phyloP scores from a whole-genome alignment of 2,888 invertebrate genomes.

The Argyresthia goedartella region DNA sequence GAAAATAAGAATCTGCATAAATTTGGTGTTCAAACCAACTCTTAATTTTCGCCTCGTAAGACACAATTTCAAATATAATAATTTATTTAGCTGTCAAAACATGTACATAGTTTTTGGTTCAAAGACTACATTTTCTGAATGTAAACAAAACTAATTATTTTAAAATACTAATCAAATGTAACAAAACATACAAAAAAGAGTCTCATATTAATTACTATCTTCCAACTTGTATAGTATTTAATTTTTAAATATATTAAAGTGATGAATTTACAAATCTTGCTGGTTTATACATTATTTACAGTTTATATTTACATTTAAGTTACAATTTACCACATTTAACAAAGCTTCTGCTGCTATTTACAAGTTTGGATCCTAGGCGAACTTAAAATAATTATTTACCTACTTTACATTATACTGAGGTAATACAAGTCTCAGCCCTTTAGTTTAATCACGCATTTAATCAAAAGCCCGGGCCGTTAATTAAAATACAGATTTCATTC shows the following conservation, averaged over 20 bases:
- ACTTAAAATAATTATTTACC: not conserved
- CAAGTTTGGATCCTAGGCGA: slow-evolving; percentile 1
- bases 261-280: slow-evolving; percentile 40
- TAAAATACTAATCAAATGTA: slow-evolving; percentile 28
- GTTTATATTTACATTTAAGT: slow-evolving; percentile 16
- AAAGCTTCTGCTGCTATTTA: slow-evolving; percentile 4
- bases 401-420: not conserved
- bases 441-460: no score
- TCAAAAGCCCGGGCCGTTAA: no score
- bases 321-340: slow-evolving; percentile 8
- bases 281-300: slow-evolving; percentile 38
- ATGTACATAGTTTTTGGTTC: slow-evolving; percentile 9
- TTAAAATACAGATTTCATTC: no score
- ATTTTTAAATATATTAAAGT: slow-evolving; percentile 24
- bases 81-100: not conserved
- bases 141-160: slow-evolving; percentile 8
- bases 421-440: no score
- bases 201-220: slow-evolving; percentile 22
- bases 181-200: slow-evolving; percentile 25
- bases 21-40: not conserved
- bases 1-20: not conserved
- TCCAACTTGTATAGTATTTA: slow-evolving; percentile 25
- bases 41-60: no score
- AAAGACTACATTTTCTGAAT: slow-evolving; percentile 24
- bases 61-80: not conserved